phyloP scores from a whole-genome alignment of 2,888 invertebrate genomes.

The Lasius platythorax region DNA sequence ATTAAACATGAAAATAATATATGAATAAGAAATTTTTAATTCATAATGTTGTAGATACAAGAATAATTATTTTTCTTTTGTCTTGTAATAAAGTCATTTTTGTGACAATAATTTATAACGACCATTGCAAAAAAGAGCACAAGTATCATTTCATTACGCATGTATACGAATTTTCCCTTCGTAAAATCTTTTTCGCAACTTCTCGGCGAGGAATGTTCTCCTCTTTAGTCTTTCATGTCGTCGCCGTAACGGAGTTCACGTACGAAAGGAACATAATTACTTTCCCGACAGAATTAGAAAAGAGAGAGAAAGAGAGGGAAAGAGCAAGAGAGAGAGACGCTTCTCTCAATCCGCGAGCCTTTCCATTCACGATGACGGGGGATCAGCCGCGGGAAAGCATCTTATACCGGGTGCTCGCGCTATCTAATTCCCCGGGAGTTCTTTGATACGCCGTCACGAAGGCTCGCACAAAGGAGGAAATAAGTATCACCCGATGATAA shows the following conservation, averaged over 20 bases:
- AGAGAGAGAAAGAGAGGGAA: constrained; percentile 24
- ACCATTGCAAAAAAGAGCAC: background rate
- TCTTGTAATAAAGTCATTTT: background rate
- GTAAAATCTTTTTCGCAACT: background rate
- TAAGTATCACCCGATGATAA: constrained; percentile 80
- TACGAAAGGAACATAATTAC: constrained; percentile 47
- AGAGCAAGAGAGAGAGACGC: constrained; percentile 5
- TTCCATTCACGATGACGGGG: constrained; percentile 71
- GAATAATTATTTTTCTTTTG: background rate
- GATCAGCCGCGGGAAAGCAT: constrained; percentile 79
- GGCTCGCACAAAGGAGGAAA: constrained; percentile 79
- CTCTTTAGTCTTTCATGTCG: constrained; percentile 2
- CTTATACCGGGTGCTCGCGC: constrained; percentile 72
- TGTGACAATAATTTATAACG: background rate
- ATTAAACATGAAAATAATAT: background rate
- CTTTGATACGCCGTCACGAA: constrained; percentile 75
- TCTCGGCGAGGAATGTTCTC: constrained; percentile 10
- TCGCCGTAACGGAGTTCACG: constrained; percentile 1
- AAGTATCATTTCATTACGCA: background rate
- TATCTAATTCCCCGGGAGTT: constrained; percentile 79
- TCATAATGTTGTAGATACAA: background rate
- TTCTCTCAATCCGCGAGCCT: constrained; percentile 69
- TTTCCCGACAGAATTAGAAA: constrained; percentile 33
- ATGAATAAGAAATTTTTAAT: background rate
- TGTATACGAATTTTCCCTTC: background rate